A percentile compares a stretch with the other conserved stretches of the same genome.
These are phyloP conservation scores for Orchestes rusci DNA, from an alignment of 2,888 invertebrate genomes.

Conservation along the genomic window DNA sequence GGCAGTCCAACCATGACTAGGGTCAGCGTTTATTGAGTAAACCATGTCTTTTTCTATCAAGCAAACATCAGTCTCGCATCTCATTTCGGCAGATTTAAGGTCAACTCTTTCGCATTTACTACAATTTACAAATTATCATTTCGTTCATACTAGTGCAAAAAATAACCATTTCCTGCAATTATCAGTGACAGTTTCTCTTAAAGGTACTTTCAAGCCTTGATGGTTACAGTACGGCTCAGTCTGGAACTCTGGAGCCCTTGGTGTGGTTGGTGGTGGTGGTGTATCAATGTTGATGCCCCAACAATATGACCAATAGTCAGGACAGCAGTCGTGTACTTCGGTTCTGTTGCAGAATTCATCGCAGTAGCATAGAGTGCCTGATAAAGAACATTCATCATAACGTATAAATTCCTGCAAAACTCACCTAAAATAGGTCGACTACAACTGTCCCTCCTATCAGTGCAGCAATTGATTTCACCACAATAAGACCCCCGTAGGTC, in stretches of 20 bases:
- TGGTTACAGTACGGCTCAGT: constrained; percentile 44
- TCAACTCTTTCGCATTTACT: constrained; percentile 50
- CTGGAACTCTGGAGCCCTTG: constrained; percentile 15
- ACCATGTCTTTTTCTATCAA: constrained; percentile 66
- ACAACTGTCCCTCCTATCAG: constrained; percentile 70
- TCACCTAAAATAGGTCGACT: constrained; percentile 68
- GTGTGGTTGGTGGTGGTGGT: constrained; percentile 22
- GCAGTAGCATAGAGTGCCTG: constrained; percentile 86
- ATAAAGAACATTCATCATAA: neutral
- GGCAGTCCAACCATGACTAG: constrained; percentile 65
- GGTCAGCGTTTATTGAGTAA: constrained; percentile 55
- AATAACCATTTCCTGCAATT: constrained; percentile 72
- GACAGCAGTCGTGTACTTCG: constrained; percentile 79
- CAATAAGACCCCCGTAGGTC: constrained; percentile 55
- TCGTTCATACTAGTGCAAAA: too few relatives aligned
- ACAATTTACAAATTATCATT: too few relatives aligned
- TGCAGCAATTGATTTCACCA: constrained; percentile 59
- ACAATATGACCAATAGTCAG: constrained; percentile 78
- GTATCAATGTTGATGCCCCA: constrained; percentile 31
- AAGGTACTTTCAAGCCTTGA: constrained; percentile 46
- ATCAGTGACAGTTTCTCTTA: constrained; percentile 48
- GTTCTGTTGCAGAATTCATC: constrained; percentile 84
- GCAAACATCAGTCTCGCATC: constrained; percentile 68
- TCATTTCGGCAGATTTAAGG: constrained; percentile 43
- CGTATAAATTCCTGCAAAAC: constrained; percentile 6